Evolutionary conservation across 2,888 invertebrate genomes (phyloP).

Genomic region (Tachina lurida): DNA sequence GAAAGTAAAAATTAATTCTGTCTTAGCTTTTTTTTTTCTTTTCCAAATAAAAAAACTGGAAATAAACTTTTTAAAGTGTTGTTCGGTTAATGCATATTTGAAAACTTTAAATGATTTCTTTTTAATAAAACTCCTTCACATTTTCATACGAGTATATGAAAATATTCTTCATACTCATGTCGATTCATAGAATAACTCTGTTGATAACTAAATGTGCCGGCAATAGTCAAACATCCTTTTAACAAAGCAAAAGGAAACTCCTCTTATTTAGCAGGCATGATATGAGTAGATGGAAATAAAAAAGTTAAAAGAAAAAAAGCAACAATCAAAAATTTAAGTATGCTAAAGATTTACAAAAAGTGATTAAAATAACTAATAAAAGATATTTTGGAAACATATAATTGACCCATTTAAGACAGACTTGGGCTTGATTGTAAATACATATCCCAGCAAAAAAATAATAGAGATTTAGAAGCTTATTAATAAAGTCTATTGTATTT

Average conservation of each 20-base stretch:
- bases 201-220: conserved; percentile 23
- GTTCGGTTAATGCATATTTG: not conserved
- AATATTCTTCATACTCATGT: not conserved
- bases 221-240: conserved; percentile 23
- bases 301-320: not conserved
- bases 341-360: conserved; percentile 23
- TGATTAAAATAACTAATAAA: conserved; percentile 7
- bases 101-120: not conserved
- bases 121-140: not conserved
- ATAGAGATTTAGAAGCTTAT: too few relatives aligned
- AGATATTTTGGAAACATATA: conserved; percentile 4
- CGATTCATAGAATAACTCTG: conserved; percentile 11
- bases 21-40: too few relatives aligned
- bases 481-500: too few relatives aligned
- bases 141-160: not conserved
- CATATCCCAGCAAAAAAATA: too few relatives aligned
- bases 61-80: too few relatives aligned
- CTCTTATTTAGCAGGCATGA: conserved; percentile 35
- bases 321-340: not conserved
- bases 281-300: not conserved
- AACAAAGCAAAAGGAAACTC: conserved; percentile 20
- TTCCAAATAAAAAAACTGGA: too few relatives aligned
- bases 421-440: not conserved
- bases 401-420: conserved; percentile 25
- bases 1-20: too few relatives aligned